These are phyloP conservation scores for Scrobipalpa atriplicella DNA, from an alignment of 2,888 invertebrate genomes.

Conservation along the genomic window DNA sequence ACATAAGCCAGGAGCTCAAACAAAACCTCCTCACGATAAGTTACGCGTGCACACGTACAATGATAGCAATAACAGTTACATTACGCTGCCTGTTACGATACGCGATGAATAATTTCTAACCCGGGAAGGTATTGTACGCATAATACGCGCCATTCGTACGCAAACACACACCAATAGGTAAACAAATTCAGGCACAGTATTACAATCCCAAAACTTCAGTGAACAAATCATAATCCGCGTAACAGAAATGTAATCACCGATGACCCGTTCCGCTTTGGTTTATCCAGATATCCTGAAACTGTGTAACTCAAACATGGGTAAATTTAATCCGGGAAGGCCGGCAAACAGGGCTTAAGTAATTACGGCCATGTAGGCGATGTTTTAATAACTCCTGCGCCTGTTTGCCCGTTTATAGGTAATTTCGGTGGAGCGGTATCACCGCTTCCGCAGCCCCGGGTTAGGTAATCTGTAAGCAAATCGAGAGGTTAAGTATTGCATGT, in stretches of 20 bases:
- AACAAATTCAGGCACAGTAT: slow-evolving; percentile 10
- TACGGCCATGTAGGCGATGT: slow-evolving; percentile 66
- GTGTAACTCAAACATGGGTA: slow-evolving; percentile 64
- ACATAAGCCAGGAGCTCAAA: slow-evolving; percentile 10
- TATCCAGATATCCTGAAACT: slow-evolving; percentile 49
- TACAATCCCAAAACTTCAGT: slow-evolving; percentile 35
- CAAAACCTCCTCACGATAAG: slow-evolving; percentile 28
- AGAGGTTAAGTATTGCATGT: slow-evolving; percentile 10
- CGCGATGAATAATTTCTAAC: slow-evolving; percentile 24
- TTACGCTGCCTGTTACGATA: slow-evolving; percentile 34
- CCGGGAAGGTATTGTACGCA: slow-evolving; percentile 14
- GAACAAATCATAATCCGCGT: slow-evolving; percentile 50
- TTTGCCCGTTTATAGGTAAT: slow-evolving; percentile 47
- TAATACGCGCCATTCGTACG: not conserved
- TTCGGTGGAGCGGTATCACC: slow-evolving; percentile 28
- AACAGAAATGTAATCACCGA: slow-evolving; percentile 38
- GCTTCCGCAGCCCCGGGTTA: slow-evolving; percentile 7
- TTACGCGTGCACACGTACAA: slow-evolving; percentile 46
- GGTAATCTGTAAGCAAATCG: slow-evolving; percentile 21
- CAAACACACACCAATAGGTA: not conserved
- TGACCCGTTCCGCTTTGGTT: slow-evolving; percentile 48
- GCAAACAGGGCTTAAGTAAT: slow-evolving; percentile 69
- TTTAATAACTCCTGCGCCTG: slow-evolving; percentile 60
- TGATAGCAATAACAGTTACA: slow-evolving; percentile 51
- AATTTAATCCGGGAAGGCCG: slow-evolving; percentile 63